Evolutionary conservation across 2,113 vertebrate species (phyloP).

Genomic region (Equus przewalskii): DNA sequence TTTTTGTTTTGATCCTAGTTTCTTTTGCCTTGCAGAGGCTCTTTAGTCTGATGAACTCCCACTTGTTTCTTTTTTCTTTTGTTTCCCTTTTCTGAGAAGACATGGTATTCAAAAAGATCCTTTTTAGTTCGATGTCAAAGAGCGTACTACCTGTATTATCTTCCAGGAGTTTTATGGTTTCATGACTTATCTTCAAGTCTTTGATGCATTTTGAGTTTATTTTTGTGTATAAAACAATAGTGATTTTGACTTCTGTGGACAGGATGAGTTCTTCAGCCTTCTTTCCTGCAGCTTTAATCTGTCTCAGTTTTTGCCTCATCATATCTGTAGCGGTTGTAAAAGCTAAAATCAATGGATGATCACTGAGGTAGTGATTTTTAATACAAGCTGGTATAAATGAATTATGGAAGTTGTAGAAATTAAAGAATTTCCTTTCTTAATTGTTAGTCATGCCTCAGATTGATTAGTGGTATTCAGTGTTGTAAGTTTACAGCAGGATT

Average conservation of each 20-base stretch:
- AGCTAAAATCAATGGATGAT: constrained; percentile 41
- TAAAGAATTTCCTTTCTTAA: constrained; percentile 61
- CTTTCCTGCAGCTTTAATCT: constrained; percentile 32
- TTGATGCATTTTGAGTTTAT: too few relatives aligned
- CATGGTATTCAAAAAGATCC: too few relatives aligned
- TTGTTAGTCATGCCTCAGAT: constrained; percentile 48
- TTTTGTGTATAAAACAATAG: not conserved
- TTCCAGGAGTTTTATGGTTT: too few relatives aligned
- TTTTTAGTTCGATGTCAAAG: too few relatives aligned
- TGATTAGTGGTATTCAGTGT: constrained; percentile 51
- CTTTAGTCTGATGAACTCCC: too few relatives aligned
- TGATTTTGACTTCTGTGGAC: not conserved
- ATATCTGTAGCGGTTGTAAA: constrained; percentile 17
- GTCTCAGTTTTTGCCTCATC: constrained; percentile 24
- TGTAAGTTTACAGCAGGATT: constrained; percentile 59
- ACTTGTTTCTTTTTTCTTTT: too few relatives aligned
- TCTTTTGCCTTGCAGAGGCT: too few relatives aligned
- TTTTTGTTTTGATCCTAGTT: too few relatives aligned
- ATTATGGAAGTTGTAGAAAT: constrained; percentile 56
- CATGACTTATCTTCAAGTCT: too few relatives aligned
- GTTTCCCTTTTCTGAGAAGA: too few relatives aligned
- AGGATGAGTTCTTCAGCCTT: constrained; percentile 4
- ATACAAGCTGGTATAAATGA: constrained; percentile 20
- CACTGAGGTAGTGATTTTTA: constrained; percentile 43
- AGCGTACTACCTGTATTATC: too few relatives aligned